phyloP scores from a whole-genome alignment of 2,888 invertebrate species.

The Phytoseiulus persimilis region DNA sequence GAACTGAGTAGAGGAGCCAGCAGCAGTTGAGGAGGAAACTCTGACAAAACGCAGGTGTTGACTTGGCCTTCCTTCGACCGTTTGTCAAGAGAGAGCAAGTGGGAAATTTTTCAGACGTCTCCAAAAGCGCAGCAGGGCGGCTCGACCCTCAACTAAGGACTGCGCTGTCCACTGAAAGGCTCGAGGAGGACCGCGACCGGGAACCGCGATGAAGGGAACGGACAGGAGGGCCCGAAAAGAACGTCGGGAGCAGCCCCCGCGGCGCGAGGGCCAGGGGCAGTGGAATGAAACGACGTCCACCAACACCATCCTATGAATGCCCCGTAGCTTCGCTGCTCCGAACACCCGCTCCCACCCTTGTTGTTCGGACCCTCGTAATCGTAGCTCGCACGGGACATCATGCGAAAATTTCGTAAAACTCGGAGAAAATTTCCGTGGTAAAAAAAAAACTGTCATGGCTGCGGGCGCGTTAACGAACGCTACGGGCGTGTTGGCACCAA shows the following conservation, averaged over 20 bases:
- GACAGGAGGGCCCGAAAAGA: not conserved
- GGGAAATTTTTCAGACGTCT: not conserved
- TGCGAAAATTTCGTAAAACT: not conserved
- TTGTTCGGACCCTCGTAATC: not conserved
- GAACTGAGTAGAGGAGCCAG: not conserved
- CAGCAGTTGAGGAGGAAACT: not conserved
- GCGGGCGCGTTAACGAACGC: too few relatives aligned
- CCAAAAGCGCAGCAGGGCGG: not conserved
- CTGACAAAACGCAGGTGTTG: conserved; percentile 5
- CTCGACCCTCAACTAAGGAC: not conserved
- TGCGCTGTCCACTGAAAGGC: not conserved
- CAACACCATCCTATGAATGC: not conserved
- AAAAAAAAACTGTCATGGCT: too few relatives aligned
- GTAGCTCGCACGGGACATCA: not conserved
- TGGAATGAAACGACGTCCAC: not conserved
- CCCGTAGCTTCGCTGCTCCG: not conserved
- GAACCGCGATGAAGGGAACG: not conserved
- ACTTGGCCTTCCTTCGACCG: not conserved
- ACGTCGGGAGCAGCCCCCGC: not conserved
- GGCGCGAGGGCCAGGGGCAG: not conserved
- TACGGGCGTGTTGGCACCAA: too few relatives aligned
- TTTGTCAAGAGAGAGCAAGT: conserved; percentile 5
- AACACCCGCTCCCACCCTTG: not conserved
- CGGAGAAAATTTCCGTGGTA: too few relatives aligned
- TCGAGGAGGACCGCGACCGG: not conserved